Percentiles rank a stretch among this genome's conserved stretches.
Conservation (phyloP, 2,797 vertebrate genomes). For the Tadarida brasiliensis region DNA sequence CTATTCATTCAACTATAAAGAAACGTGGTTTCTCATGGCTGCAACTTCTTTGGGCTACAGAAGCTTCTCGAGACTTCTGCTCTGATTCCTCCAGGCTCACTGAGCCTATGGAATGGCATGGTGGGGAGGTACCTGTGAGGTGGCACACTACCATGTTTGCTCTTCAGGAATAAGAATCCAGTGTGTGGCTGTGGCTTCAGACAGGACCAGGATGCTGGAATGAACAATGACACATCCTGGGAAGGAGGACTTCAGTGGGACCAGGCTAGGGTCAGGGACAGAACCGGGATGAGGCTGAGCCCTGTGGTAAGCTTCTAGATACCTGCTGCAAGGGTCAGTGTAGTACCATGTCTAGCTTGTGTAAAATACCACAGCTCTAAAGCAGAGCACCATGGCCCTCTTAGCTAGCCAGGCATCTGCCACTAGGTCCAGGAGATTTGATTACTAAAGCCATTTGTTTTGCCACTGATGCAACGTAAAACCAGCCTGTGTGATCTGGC, state of each 20-base stretch:
- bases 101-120: constrained; percentile 70
- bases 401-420: constrained; percentile 33
- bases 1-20: constrained; percentile 67
- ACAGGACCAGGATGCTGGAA: constrained; percentile 47
- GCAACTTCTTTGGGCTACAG: constrained; percentile 69
- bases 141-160: constrained; percentile 62
- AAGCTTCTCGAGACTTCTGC: constrained; percentile 75
- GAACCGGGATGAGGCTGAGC: constrained; percentile 7
- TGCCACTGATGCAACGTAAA: neutral
- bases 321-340: neutral
- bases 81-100: constrained; percentile 77
- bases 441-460: constrained; percentile 61
- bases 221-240: neutral
- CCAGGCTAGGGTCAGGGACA: neutral
- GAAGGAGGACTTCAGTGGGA: constrained; percentile 18
- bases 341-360: neutral
- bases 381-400: neutral
- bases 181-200: constrained; percentile 60
- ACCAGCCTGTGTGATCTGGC: constrained; percentile 34
- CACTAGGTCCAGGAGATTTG: constrained; percentile 38
- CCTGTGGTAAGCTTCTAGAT: neutral
- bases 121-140: constrained; percentile 69
- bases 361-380: neutral
- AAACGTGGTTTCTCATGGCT: constrained; percentile 74
- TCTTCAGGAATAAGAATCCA: constrained; percentile 72